A percentile compares a stretch with the other conserved stretches of the same genome.
Evolutionary conservation across 2,113 vertebrate species (phyloP).

Genomic region (Gymnobelideus leadbeateri): DNA sequence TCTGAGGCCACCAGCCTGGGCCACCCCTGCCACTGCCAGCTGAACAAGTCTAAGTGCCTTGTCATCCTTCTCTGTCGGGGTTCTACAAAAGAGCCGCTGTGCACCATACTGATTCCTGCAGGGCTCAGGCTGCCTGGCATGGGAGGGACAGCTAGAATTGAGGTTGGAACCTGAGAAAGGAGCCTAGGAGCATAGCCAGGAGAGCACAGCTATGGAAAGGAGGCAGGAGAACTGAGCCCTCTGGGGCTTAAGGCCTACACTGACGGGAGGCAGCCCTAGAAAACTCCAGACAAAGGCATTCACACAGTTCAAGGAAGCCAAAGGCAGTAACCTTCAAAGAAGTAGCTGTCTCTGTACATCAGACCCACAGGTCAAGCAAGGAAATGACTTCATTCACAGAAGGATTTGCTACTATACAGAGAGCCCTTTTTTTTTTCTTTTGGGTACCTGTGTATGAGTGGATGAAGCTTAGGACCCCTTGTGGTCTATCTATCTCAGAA

Average conservation of each 20-base stretch:
- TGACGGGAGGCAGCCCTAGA: not conserved
- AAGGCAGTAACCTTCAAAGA: not conserved
- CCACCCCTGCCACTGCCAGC: not conserved
- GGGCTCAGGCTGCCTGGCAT: too few relatives aligned
- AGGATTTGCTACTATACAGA: not conserved
- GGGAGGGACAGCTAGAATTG: not conserved
- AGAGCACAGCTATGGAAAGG: not conserved
- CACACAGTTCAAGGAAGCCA: not conserved
- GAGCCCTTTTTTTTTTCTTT: not conserved
- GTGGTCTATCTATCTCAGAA: not conserved
- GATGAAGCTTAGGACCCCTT: not conserved
- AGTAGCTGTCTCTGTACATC: not conserved
- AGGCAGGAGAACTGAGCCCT: not conserved
- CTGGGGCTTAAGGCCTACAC: rapidly evolving
- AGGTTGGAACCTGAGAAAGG: not conserved
- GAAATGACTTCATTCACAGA: not conserved
- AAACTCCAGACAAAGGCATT: not conserved
- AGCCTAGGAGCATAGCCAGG: not conserved
- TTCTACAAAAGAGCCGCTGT: too few relatives aligned
- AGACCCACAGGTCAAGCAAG: not conserved
- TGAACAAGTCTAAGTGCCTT: not conserved
- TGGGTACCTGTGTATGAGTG: not conserved
- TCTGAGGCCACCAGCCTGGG: not conserved
- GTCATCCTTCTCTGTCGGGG: not conserved
- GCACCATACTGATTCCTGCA: too few relatives aligned